Base-by-base conservation (phyloP, 2,113 vertebrate species). In the Bambusicola thoracicus region DNA sequence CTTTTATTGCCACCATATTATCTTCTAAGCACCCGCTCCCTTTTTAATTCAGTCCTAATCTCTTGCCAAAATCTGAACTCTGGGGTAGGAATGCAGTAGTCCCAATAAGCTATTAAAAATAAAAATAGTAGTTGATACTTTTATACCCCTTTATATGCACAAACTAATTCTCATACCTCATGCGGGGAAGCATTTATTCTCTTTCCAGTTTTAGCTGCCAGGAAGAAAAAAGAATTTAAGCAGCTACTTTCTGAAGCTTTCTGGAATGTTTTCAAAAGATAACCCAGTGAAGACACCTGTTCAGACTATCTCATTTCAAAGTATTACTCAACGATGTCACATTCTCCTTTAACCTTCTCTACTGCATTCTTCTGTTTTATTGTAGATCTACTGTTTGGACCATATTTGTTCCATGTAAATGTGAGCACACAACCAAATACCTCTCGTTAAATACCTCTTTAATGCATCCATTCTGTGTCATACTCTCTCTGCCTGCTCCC, bases 161-260 rank as follows among this genome's bases (percentile, higher is more conserved):
- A 93, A 95, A 95, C 85, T 95, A 91, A 78, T 95, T 68, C 65
- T 93, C 46, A 62, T 94, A 74, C 87, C 85, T 95, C 90, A 93
- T 88, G 87, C 92, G 90, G 96, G 6, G 87, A 95, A 32, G 82
- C 88, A 85, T 94, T 93, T 96, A 90, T 96, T 93, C 72, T 91
- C 82, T 70, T 85, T 94, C 93, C 79, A 74, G 55, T 87, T 96
- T 95, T 95, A 93, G 93, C 85, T 95, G 82, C 82, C 76, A 90
- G 90, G 96, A 95, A 95, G 87, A 85, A 91, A 58, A 91, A 88
- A 77, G 79, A 93, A 94, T 93, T 90, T 90, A 81, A 83, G 61
- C 68, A 95, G 61, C 68, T 90, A 49, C 79, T 86, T 96, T 95
- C 91, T 91, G 24, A 55, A 91, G 82, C 34, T 91, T 89, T 14